Conservation (phyloP, 53 echinoderm and acorn worm species). For the Patiria pectinifera region DNA sequence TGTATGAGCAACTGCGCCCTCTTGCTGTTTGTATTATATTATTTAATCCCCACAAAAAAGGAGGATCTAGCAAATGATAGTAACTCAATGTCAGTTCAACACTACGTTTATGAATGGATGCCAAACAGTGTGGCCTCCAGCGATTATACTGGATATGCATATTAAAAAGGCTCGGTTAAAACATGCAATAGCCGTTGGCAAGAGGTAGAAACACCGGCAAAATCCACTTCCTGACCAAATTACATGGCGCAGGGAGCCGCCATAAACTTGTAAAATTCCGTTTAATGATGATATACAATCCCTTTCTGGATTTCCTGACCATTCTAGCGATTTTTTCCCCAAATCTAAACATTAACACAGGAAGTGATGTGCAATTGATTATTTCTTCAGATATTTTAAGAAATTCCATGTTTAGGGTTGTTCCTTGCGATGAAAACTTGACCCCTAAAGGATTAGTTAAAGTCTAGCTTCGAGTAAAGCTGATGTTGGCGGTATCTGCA, state of each 20-base stretch:
- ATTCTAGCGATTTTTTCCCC: neutral
- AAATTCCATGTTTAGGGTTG: neutral
- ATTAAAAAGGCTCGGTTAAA: neutral
- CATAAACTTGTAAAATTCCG: constrained; percentile 39
- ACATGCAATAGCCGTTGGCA: constrained; percentile 38
- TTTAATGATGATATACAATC: neutral
- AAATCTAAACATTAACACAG: neutral
- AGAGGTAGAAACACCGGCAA: constrained; percentile 6
- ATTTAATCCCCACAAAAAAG: neutral
- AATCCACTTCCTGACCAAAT: constrained; percentile 48
- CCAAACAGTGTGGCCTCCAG: no score
- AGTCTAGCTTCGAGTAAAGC: neutral
- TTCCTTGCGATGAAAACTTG: neutral
- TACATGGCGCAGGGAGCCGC: neutral
- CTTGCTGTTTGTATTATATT: neutral
- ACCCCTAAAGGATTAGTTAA: neutral
- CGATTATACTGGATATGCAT: no score
- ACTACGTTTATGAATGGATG: no score
- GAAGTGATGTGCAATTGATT: neutral
- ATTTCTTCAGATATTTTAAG: neutral
- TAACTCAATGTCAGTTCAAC: no score
- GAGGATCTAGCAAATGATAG: no score
- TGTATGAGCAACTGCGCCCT: neutral
- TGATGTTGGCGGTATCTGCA: neutral
- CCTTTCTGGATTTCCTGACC: neutral